Evolutionary conservation across 2,888 invertebrate species (phyloP).

Genomic region (Carabus problematicus): DNA sequence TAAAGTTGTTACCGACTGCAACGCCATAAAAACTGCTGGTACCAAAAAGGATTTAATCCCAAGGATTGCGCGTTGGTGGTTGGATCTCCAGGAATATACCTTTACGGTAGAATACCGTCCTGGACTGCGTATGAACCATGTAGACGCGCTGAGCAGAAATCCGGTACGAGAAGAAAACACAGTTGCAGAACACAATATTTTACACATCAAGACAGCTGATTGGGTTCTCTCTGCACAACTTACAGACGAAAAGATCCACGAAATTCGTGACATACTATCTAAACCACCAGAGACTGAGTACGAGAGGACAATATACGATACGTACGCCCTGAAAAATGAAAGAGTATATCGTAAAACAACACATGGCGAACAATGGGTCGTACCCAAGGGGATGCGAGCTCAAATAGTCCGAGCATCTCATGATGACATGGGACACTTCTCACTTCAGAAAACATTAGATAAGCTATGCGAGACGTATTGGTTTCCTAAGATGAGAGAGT

Average conservation of each 20-base stretch:
- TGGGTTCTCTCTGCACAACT: constrained; percentile 42
- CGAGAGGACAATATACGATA: background rate
- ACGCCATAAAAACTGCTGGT: constrained; percentile 21
- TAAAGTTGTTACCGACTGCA: constrained; percentile 47
- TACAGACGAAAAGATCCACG: constrained; percentile 16
- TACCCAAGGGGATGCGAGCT: no score
- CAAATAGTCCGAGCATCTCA: constrained; percentile 11
- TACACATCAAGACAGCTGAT: constrained; percentile 44
- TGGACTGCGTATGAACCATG: background rate
- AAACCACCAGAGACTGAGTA: constrained; percentile 27
- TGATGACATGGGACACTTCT: background rate
- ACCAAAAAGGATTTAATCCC: constrained; percentile 33
- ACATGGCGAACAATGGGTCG: background rate
- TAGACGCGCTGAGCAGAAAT: background rate
- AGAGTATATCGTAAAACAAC: background rate
- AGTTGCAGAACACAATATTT: constrained; percentile 9
- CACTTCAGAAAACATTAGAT: background rate
- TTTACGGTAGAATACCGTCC: background rate
- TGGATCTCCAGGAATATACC: background rate
- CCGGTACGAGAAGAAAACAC: background rate
- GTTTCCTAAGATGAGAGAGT: constrained; percentile 55
- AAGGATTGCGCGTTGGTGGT: background rate
- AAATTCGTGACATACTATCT: constrained; percentile 28
- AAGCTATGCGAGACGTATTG: constrained; percentile 51
- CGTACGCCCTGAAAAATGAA: background rate